phyloP scores from a whole-genome alignment of 2,888 invertebrate species.

The Eupeodes latifasciatus region DNA sequence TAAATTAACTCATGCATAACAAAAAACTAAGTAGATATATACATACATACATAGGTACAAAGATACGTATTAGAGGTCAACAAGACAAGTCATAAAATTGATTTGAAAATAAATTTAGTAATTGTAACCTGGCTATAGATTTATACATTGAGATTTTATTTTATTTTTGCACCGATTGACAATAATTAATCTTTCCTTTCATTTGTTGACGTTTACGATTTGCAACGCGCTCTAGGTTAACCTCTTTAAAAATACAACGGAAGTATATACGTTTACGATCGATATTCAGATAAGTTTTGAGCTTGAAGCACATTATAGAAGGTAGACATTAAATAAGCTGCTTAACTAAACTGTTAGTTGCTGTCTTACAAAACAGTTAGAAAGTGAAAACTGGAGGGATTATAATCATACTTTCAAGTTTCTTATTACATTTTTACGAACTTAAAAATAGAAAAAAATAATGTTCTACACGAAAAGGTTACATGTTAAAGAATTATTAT shows the following conservation, averaged over 20 bases:
- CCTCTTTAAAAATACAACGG: not conserved
- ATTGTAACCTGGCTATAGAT: not conserved
- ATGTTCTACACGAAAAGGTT: no score
- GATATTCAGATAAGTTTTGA: not conserved
- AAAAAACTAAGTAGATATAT: not conserved
- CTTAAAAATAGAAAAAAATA: no score
- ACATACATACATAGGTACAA: no score
- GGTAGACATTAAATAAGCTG: not conserved
- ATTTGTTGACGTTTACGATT: not conserved
- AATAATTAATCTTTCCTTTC: conserved; percentile 11
- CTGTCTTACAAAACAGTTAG: not conserved
- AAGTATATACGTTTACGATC: not conserved
- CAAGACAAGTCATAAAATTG: not conserved
- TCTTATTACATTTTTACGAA: no score
- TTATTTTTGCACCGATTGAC: conserved; percentile 15
- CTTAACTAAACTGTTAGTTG: not conserved
- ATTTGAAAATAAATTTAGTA: not conserved
- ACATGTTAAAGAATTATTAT: no score
- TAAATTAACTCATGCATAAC: conserved; percentile 5
- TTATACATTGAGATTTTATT: not conserved
- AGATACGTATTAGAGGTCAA: conserved; percentile 1
- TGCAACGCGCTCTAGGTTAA: not conserved
- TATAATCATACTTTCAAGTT: no score
- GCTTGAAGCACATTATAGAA: not conserved
- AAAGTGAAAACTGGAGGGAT: no score